These are phyloP conservation scores for Tethya wilhelma DNA, from an alignment of 37 sponge, comb jelly and placozoan species.

Conservation along the genomic window DNA sequence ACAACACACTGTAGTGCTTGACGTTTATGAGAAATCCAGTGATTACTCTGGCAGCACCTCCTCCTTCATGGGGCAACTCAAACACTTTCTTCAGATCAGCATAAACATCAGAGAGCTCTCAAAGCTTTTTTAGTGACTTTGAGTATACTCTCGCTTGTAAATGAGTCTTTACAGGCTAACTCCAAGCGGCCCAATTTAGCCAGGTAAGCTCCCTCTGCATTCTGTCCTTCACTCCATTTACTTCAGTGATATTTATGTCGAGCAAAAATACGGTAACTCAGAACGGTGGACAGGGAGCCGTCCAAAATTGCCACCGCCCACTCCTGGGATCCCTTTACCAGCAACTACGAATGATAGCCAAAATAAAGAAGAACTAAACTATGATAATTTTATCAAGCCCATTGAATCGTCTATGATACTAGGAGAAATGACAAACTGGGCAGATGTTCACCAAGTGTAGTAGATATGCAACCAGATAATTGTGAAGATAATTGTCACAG, in stretches of 20 bases:
- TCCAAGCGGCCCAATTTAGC: conserved; percentile 60
- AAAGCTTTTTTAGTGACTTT: conserved; percentile 58
- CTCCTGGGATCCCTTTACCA: no score
- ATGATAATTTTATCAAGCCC: no score
- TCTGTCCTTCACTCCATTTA: conserved; percentile 51
- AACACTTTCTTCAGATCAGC: conserved; percentile 44
- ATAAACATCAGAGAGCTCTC: conserved; percentile 39
- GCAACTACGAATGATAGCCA: no score
- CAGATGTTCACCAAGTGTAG: no score
- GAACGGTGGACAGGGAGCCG: no score
- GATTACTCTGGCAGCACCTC: conserved; percentile 43
- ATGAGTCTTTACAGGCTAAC: conserved; percentile 62
- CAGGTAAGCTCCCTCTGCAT: conserved; percentile 30
- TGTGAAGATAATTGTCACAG: no score
- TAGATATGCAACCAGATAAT: no score
- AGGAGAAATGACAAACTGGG: no score
- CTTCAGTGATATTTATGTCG: conserved; percentile 55
- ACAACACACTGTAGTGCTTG: conserved; percentile 46
- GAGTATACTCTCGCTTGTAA: conserved; percentile 44
- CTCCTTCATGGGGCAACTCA: conserved; percentile 31
- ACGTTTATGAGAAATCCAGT: conserved; percentile 59
- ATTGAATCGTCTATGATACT: no score
- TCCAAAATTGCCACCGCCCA: no score
- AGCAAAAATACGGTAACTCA: no score
- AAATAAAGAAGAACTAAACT: no score